Base-by-base conservation (phyloP, 2,113 vertebrate genomes). In the Gymnogyps californianus region DNA sequence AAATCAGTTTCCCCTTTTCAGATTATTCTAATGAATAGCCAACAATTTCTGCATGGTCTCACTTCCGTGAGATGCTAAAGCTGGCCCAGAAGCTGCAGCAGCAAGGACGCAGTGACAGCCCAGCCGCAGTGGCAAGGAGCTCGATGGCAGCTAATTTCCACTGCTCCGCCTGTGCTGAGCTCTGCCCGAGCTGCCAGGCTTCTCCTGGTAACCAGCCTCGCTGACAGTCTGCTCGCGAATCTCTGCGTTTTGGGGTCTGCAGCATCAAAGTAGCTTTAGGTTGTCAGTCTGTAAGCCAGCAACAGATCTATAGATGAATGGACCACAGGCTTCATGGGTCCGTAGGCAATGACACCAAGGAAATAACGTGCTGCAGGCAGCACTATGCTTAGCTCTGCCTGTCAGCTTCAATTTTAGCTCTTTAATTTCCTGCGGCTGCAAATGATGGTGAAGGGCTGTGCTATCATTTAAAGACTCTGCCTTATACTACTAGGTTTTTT, bases 351-450 rank as follows among this genome's bases (percentile, higher is more conserved):
- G 46, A 40, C 55, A 46, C n/a, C 2, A 46, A 92, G 72, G 55
- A 90, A 90, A 76, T 46, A 92, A 64, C 4, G 4, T 51, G 86
- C 92, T 90, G 82, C 86, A 52, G 57, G 67, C 86, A 83, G 67
- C 31, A 6, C 72, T 80, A 40, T 66, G 72, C 89, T 92, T 76
- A 76, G 62, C 77, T 76, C 72, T 80, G 86, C 67, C 62, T 87
- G 82, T 87, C 89, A 92, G 67, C 89, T 90, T 83, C 72, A 16
- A 57, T 87, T 92, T 65, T 29, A 83, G 83, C 25, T 90, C 61
- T 92, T 92, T 87, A 90, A 87, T 90, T 87, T 96, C 89, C 86
- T 80, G 82, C 11, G 46, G 36, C 82, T 90, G 72, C 66, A 83
- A 92, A 65, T 16, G 66, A 71, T 52, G 57, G n/a, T 36, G 57